A percentile compares a stretch with the other conserved stretches of the same genome.
These are phyloP conservation scores for Neosalanx taihuensis DNA, from an alignment of 2,797 vertebrate species.

Conservation along the genomic window DNA sequence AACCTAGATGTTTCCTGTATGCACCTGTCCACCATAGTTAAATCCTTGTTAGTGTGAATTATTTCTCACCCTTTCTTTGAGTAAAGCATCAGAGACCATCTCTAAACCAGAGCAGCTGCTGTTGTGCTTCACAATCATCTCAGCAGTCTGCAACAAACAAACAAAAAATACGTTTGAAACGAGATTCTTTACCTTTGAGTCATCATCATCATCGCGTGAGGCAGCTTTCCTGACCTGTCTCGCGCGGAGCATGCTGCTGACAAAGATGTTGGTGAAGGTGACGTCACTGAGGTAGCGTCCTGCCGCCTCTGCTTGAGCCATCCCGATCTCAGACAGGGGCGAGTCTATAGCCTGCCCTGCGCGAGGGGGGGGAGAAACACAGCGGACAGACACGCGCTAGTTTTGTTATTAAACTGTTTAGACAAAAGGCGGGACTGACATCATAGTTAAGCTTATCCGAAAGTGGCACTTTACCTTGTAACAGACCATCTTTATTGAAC, in stretches of 20 bases:
- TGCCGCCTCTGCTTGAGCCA: slow-evolving; percentile 82
- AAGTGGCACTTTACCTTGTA: slow-evolving; percentile 79
- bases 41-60: background rate
- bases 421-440: background rate
- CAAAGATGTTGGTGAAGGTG: slow-evolving; percentile 81
- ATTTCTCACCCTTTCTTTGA: slow-evolving; percentile 84
- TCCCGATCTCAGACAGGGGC: slow-evolving; percentile 80
- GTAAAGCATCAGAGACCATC: slow-evolving; percentile 75
- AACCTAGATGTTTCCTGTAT: too few species aligned
- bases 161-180: background rate
- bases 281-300: slow-evolving; percentile 80
- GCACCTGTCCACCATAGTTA: too few species aligned
- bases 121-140: slow-evolving; percentile 79
- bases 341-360: slow-evolving; percentile 86
- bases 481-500: slow-evolving; percentile 86
- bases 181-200: too few species aligned
- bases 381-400: background rate
- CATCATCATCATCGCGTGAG: background rate
- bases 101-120: slow-evolving; percentile 71
- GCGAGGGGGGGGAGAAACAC: background rate
- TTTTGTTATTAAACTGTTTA: background rate
- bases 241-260: slow-evolving; percentile 84
- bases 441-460: background rate
- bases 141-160: slow-evolving; percentile 76
- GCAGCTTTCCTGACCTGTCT: slow-evolving; percentile 70